Conservation (phyloP, 1,140 invertebrate species). For the Brachionus plicatilis region DNA sequence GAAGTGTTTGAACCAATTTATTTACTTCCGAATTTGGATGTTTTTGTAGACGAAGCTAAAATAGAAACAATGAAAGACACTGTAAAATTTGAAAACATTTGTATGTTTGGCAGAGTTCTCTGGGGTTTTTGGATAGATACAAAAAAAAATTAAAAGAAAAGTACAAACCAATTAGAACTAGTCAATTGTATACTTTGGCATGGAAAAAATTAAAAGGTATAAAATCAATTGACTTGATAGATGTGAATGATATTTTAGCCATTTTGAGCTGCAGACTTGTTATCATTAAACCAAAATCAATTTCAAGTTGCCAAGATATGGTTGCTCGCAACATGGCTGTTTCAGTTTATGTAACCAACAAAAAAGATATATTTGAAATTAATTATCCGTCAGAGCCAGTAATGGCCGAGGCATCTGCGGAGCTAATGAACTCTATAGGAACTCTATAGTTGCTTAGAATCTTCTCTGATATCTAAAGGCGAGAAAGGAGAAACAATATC, state of each 20-base stretch:
- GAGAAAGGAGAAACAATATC: conserved; percentile 10
- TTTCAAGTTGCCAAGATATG: background rate
- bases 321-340: conserved; percentile 2
- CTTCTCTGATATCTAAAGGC: background rate
- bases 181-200: background rate
- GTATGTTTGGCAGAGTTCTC: background rate
- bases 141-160: background rate
- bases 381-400: background rate
- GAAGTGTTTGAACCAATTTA: conserved; percentile 20
- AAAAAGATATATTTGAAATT: conserved; percentile 3
- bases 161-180: background rate
- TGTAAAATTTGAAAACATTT: background rate
- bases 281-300: background rate
- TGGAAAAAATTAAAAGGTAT: background rate
- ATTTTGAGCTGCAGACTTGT: background rate
- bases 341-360: background rate
- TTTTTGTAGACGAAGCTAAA: background rate
- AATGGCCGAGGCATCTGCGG: background rate
- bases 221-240: background rate
- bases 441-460: background rate
- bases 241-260: background rate
- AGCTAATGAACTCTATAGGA: background rate
- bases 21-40: conserved; percentile 12
- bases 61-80: background rate
- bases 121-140: conserved; percentile 4